These are phyloP conservation scores for Colinus virginianus DNA, from an alignment of 2,113 vertebrate genomes.

Conservation along the genomic window DNA sequence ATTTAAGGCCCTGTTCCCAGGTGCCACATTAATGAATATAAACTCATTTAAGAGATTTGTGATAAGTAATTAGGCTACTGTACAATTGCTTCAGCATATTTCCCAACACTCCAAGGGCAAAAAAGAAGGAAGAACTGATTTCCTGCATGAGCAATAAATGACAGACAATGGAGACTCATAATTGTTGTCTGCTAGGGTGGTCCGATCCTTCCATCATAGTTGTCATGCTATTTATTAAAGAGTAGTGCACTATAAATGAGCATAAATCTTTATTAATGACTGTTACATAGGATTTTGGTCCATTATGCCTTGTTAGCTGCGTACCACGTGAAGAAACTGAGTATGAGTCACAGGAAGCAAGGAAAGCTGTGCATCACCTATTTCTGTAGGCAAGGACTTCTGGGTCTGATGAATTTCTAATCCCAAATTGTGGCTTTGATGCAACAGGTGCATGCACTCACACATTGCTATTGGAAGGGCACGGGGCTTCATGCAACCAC, in stretches of 20 bases:
- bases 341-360: background rate
- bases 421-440: background rate
- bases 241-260: background rate
- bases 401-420: background rate
- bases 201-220: background rate
- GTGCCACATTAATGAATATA: constrained; percentile 48
- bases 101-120: constrained; percentile 35
- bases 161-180: background rate
- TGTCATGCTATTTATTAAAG: background rate
- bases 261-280: background rate
- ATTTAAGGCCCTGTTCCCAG: constrained; percentile 47
- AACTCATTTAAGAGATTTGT: constrained; percentile 68
- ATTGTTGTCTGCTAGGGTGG: background rate
- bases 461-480: background rate
- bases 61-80: constrained; percentile 48
- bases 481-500: background rate
- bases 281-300: background rate
- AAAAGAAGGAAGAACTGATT: background rate
- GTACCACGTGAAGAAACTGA: background rate
- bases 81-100: constrained; percentile 36
- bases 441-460: too few relatives aligned
- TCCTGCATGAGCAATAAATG: constrained; percentile 5
- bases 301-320: background rate
- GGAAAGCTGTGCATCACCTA: background rate
- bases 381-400: background rate